Evolutionary conservation across 37 sponge, comb jelly and placozoan genomes (phyloP).

Genomic region (Agelas oroides): DNA sequence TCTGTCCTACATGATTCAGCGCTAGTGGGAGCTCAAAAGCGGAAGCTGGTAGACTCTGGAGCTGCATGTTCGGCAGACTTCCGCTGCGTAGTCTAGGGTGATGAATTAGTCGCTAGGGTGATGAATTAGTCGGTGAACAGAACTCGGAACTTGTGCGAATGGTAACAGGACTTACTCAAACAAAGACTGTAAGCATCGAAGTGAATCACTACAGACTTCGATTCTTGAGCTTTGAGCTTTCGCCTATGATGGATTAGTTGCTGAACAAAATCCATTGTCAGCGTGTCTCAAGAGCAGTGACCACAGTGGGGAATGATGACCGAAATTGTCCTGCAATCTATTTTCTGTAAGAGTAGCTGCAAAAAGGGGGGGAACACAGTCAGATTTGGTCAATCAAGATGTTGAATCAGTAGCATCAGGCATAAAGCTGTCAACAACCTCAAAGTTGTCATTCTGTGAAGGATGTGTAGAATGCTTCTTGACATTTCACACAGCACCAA

Average conservation of each 20-base stretch:
- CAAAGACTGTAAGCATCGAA: too few species aligned
- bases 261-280: constrained; percentile 32
- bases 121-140: constrained; percentile 23
- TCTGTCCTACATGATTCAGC: constrained; percentile 24
- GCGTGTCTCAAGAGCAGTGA: constrained; percentile 60
- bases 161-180: too few species aligned
- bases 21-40: constrained; percentile 28
- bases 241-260: too few species aligned
- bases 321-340: too few species aligned
- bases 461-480: constrained; percentile 1
- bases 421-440: neutral
- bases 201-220: too few species aligned
- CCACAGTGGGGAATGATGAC: constrained; percentile 29
- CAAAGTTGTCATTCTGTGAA: constrained; percentile 23
- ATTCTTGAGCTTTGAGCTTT: too few species aligned
- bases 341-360: too few species aligned
- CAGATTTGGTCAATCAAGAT: constrained; percentile 37
- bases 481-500: constrained; percentile 8
- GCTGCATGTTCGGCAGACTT: too few species aligned
- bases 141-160: too few species aligned
- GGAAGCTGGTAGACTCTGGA: constrained; percentile 60
- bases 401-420: too few species aligned
- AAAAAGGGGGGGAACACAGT: too few species aligned
- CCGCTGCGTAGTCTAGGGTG: constrained; percentile 63
- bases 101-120: constrained; percentile 43